A percentile compares a stretch with the other conserved stretches of the same genome.
These are phyloP conservation scores for Calidris pygmaea DNA, from an alignment of 2,113 vertebrate species.

Conservation along the genomic window DNA sequence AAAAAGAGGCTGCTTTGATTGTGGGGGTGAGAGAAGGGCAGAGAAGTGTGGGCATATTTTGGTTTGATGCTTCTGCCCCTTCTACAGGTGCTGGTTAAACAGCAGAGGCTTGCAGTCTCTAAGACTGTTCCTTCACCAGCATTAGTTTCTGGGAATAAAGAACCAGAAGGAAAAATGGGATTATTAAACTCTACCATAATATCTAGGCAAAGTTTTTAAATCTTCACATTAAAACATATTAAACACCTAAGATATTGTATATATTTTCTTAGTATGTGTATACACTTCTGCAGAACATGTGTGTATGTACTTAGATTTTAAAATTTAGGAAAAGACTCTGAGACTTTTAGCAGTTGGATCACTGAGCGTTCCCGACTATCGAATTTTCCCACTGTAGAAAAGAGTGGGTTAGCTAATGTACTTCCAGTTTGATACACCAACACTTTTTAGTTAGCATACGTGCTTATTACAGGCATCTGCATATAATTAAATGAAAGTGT, in stretches of 20 bases:
- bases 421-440: background rate
- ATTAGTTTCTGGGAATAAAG: background rate
- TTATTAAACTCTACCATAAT: background rate
- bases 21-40: background rate
- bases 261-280: fast-evolving
- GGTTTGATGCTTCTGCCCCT: background rate
- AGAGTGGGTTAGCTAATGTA: background rate
- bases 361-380: background rate
- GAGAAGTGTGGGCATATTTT: background rate
- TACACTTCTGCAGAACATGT: background rate
- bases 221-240: background rate
- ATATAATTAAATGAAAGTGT: background rate
- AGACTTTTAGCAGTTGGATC: background rate
- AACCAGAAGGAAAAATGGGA: background rate
- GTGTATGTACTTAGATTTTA: background rate
- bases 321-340: background rate
- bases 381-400: background rate
- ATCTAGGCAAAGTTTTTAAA: background rate
- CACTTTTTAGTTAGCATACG: fast-evolving
- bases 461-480: background rate
- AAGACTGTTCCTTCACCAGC: background rate
- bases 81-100: background rate
- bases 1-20: background rate
- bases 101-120: background rate
- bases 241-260: background rate